Evolutionary conservation across 2,113 vertebrate species (phyloP), one percentile per base, ranked within the genome.

Genomic region (Syngnathus scovelli): DNA sequence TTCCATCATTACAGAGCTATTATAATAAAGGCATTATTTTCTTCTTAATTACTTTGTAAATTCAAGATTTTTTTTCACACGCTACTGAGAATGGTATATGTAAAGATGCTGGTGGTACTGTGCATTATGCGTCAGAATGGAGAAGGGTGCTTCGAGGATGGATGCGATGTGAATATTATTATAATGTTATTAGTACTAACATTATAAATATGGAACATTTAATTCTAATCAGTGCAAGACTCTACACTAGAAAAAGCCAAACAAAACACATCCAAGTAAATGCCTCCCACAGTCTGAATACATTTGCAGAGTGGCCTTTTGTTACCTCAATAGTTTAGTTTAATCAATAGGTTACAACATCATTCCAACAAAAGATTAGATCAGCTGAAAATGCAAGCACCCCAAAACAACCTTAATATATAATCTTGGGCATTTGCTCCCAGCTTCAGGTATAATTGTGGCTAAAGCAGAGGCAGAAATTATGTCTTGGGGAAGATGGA

Each of bases 131-230:
- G 78, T 69, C 80, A 67, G 66, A 69, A 75, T 38, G 23, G 79
- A 84, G 85, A 86, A 75, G 74, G 82, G 67, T 78, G 70, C 83
- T 82, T 46, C 69, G 37, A 6, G 86, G 82, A 87, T 87, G 83
- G 78, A 87, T 87, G 80, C 65, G 36, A 65, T 81, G 80, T 79
- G 27, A 33, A 33, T 33, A 33, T 33, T 33, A 33, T 33, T 33
- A 33, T 33, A 33, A 33, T 33, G 27, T 33, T 33, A 33, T 33
- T 33, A 33, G 2, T 33, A 33, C 3, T 33, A 33, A 33, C 27
- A 33, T 33, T 33, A 33, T 33, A 33, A 33, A 33, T 33, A 33
- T 33, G 27, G 27, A 33, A 33, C 27, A 33, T 33, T 33, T 33
- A 43, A 9, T 43, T 43, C 41, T 11, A 43, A 43, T 43, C 41